Base-by-base conservation (phyloP, 2,113 vertebrate genomes). In the Nannospalax galili region DNA sequence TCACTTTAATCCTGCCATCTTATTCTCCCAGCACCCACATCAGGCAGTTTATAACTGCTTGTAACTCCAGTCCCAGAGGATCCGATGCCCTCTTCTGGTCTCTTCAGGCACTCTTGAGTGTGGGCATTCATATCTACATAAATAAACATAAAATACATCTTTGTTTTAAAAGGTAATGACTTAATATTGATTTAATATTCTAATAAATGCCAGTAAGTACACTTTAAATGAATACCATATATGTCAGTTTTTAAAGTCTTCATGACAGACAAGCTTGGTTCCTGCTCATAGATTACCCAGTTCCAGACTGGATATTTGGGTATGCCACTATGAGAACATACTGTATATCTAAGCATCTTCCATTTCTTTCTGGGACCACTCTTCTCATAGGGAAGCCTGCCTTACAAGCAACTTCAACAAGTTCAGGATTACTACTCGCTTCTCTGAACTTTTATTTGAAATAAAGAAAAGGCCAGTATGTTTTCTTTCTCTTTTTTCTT, bases 371-470 rank as follows among this genome's bases (percentile, higher is more conserved):
- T 30, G 0, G 32, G 28, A 37, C 32, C 17, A 22, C 81, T 69
- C 30, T 94, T 16, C 37, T 40, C 45, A 14, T 37, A 64, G 30
- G 26, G 70, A 84, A 69, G 67, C 2, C 26, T 88, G 5, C 90
- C 84, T 90, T 96, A 37, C 89, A 90, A 84, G 14, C n/a, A 95
- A 82, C 20, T 52, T 78, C 62, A 67, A 19, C 56, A 82, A 56
- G 5, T 88, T 91, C 32, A 81, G 45, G 35, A 62, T 86, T 37
- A 89, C 92, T 32, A 77, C 88, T 90, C n/a, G n/a, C n/a, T n/a
- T n/a, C n/a, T n/a, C 77, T 75, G 70, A 95, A 82, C 30, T 93
- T 95, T 85, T 81, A 86, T 87, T 86, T 88, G 45, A 93, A 95
- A 95, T 87, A 92, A 88, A 93, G 35, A 60, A 93, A 81, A 30